Base-by-base conservation (phyloP, 2,797 vertebrate genomes). In the Leptodactylus fallax region DNA sequence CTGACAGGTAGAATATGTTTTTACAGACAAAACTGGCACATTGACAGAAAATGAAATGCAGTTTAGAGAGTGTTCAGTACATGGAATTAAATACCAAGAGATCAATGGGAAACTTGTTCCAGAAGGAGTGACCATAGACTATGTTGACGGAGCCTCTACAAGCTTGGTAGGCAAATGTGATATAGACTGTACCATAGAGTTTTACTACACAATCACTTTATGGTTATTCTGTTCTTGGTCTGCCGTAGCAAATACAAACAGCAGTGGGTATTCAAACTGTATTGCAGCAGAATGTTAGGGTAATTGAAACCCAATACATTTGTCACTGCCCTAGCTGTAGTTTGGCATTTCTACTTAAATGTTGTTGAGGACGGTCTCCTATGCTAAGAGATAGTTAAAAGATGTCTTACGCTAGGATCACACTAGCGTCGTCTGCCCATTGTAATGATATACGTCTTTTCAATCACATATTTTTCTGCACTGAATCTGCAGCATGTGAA, bases 41-140 rank as follows among this genome's bases (percentile, higher is more conserved):
- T 93, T 99, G 83, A 99, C 98, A 17, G 98, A 99, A 95, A 99
- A 99, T 74, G 98, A 98, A 93, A 99, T 99, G 98, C 97, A 97
- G 21, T 99, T 99, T 94, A 97, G 97, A 0, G 97, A 99, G 91
- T 99, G 98, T 91, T 99, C 98, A 72, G 96, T 99, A 91, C 97
- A 97, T 78, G 98, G 98, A 85, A 90, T 95, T 85, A 99, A 99
- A 90, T 99, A 98, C 93, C 96, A 97, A 91, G 98, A 99, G 93
- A 95, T 98, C 86, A 98, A 97, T 71, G 96, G 97, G 87, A 98
- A 95, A 93, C 94, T 99, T 65, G 93, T 98, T 67, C 96, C 97
- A 4, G 98, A 99, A 91, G 98, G 98, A 79, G 94, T 97, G 94
- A 97, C 95, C 14, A 95, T 97, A 13, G 97, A 98, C 86, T 95